Percentiles rank a stretch among this genome's conserved stretches.
These are phyloP conservation scores for Calephelis perditalis DNA, from an alignment of 2,888 invertebrate genomes.

Conservation along the genomic window DNA sequence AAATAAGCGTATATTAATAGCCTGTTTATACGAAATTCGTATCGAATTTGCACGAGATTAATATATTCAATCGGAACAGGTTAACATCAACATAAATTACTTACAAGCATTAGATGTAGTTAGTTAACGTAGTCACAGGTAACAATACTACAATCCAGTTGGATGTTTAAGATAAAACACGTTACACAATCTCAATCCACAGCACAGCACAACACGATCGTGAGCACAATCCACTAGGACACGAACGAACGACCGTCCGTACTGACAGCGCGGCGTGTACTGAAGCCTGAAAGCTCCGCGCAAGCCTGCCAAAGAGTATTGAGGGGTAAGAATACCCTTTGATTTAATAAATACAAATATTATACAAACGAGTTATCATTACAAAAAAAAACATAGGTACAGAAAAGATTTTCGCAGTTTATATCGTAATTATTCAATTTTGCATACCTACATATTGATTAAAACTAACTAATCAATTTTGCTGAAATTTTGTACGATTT, in stretches of 20 bases:
- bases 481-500: too few relatives aligned
- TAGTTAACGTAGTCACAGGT: conserved; percentile 18
- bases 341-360: conserved; percentile 4
- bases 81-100: conserved; percentile 15
- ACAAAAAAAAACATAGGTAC: too few relatives aligned
- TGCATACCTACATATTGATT: too few relatives aligned
- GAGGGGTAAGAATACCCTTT: conserved; percentile 17
- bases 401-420: too few relatives aligned
- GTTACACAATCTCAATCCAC: conserved; percentile 33
- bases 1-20: background rate
- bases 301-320: conserved; percentile 58
- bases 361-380: background rate
- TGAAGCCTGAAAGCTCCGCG: conserved; percentile 49
- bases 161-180: conserved; percentile 20
- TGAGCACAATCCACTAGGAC: conserved; percentile 50
- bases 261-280: conserved; percentile 52
- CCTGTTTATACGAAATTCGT: background rate
- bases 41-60: background rate
- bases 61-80: background rate
- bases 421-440: too few relatives aligned
- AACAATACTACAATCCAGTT: conserved; percentile 11
- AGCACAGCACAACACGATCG: conserved; percentile 40
- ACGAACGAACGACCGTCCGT: conserved; percentile 42
- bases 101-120: conserved; percentile 23
- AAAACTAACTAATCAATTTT: too few relatives aligned